These are phyloP conservation scores for Oophaga sylvatica DNA, from an alignment of 2,797 vertebrate genomes.

Conservation along the genomic window DNA sequence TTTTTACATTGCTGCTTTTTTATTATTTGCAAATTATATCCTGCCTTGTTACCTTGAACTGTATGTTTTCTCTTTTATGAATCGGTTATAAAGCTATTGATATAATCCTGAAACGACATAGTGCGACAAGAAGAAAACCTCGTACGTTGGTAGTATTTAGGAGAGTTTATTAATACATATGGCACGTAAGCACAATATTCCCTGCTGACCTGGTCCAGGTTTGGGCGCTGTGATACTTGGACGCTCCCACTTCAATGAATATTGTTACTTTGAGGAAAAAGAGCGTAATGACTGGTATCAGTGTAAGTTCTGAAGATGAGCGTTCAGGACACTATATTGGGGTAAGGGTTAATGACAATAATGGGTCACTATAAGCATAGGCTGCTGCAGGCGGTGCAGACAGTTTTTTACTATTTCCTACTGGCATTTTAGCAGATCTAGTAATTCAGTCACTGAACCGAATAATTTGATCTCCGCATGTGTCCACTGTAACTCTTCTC, in stretches of 20 bases:
- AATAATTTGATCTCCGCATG: neutral
- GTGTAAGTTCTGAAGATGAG: neutral
- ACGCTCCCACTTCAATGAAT: neutral
- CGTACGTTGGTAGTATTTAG: no score
- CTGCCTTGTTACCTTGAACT: no score
- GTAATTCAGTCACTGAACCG: neutral
- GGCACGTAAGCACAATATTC: neutral
- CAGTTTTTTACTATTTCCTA: neutral
- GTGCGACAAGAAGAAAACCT: no score
- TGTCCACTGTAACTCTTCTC: neutral
- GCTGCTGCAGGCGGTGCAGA: neutral
- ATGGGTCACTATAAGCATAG: neutral
- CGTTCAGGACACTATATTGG: neutral
- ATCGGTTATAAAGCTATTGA: no score
- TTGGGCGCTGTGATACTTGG: neutral
- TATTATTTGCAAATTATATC: neutral
- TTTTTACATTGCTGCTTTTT: neutral
- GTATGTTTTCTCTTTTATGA: no score
- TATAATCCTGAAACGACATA: no score
- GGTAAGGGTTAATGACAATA: slow-evolving; percentile 3
- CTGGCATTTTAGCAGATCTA: slow-evolving; percentile 1
- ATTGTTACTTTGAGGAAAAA: neutral
- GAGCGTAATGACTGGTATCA: neutral
- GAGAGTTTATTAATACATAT: neutral
- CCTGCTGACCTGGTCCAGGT: neutral